Evolutionary conservation across 1,140 invertebrate genomes (phyloP).

Genomic region (Paraescarpia echinospica): DNA sequence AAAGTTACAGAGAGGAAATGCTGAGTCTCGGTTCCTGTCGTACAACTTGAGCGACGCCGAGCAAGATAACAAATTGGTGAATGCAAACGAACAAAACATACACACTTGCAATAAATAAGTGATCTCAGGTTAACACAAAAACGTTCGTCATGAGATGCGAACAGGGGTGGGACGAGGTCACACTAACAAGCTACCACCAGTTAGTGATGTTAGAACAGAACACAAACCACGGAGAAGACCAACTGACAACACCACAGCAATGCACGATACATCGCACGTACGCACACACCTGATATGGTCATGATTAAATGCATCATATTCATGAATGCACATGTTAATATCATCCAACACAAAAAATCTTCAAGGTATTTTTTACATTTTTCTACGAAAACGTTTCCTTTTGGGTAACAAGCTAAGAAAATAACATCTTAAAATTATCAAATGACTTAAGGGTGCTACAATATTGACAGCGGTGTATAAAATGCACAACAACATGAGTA

Average conservation of each 20-base stretch:
- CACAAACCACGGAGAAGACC: neutral
- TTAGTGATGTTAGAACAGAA: neutral
- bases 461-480: neutral
- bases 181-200: neutral
- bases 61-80: neutral
- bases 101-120: slow-evolving; percentile 6
- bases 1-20: neutral
- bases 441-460: neutral
- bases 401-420: neutral
- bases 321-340: neutral
- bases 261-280: neutral
- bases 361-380: slow-evolving; percentile 2
- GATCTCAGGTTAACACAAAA: neutral
- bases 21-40: neutral
- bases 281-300: neutral
- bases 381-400: neutral
- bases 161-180: neutral
- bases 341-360: slow-evolving; percentile 4
- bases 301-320: neutral
- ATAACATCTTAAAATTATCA: neutral
- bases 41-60: neutral
- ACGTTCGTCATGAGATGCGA: neutral
- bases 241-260: neutral
- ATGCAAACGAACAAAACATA: neutral
- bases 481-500: slow-evolving; percentile 5